A percentile compares a stretch with the other conserved stretches of the same genome.
Conservation (phyloP, 2,797 vertebrate species). For the Hypotaenidia philippensis region DNA sequence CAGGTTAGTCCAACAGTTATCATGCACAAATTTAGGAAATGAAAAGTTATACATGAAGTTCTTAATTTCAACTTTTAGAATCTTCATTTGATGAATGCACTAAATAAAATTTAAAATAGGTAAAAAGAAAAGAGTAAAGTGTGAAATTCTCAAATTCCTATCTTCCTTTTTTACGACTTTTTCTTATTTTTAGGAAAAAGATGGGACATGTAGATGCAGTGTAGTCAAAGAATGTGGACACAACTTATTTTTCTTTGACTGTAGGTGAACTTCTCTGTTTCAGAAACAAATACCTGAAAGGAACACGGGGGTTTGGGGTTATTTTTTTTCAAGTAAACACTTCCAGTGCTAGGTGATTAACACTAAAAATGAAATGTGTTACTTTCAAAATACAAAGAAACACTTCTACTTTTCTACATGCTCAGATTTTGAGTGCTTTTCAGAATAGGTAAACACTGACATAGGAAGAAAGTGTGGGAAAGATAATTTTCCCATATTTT, state of each 20-base stretch:
- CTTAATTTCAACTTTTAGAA: neutral
- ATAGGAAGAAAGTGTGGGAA: constrained; percentile 28
- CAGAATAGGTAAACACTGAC: neutral
- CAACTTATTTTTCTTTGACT: neutral
- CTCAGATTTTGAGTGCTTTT: neutral
- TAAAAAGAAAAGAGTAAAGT: neutral
- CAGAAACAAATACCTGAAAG: neutral
- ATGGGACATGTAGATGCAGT: neutral
- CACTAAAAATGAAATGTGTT: neutral
- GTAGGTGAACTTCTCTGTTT: neutral
- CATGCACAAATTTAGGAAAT: neutral
- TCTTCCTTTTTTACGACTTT: neutral
- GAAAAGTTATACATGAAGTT: neutral
- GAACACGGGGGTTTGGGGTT: no score
- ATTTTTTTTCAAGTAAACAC: no score
- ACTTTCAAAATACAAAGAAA: neutral
- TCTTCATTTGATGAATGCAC: neutral
- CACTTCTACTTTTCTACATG: neutral
- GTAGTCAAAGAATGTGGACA: neutral
- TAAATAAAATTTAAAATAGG: neutral
- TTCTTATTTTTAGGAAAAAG: neutral
- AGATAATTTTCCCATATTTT: constrained; percentile 35
- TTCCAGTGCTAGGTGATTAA: neutral
- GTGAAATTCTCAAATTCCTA: neutral
- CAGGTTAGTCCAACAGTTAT: neutral